A percentile compares a stretch with the other conserved stretches of the same genome.
phyloP scores from a whole-genome alignment of 2,113 vertebrate species.

The Genyomyrus donnyi region DNA sequence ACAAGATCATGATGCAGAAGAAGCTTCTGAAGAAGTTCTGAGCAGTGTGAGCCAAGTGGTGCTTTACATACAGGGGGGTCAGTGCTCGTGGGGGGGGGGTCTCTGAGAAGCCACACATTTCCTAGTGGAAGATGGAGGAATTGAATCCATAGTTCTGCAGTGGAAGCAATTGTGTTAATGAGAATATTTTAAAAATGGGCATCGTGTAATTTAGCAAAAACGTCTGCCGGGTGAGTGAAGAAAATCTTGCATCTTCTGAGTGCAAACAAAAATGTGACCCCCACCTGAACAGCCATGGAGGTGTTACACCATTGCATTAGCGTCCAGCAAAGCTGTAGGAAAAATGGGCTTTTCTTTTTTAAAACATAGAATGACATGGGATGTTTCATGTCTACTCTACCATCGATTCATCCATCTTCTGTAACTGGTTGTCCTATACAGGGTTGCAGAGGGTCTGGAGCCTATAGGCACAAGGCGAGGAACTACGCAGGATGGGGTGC shows the following conservation, averaged over 20 bases:
- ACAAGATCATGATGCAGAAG: neutral
- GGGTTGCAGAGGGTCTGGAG: too few relatives aligned
- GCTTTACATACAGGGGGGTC: neutral
- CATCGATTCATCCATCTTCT: too few relatives aligned
- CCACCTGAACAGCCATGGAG: neutral
- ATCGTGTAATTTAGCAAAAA: neutral
- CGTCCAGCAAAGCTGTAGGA: neutral
- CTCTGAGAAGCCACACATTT: neutral
- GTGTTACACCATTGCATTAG: neutral
- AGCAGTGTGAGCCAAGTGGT: neutral
- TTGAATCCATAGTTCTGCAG: neutral
- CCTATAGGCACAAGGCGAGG: too few relatives aligned
- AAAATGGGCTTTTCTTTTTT: neutral
- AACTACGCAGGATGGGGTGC: too few relatives aligned
- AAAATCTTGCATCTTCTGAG: conserved; percentile 38
- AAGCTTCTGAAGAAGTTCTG: neutral
- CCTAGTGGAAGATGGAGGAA: neutral
- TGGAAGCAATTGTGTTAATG: neutral
- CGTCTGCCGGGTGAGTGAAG: neutral
- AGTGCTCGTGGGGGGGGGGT: neutral
- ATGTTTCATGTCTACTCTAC: neutral
- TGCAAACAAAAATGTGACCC: neutral
- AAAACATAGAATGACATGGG: too few relatives aligned
- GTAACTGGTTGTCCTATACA: too few relatives aligned
- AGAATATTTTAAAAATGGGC: neutral